Conservation (phyloP, 2,888 invertebrate genomes). For the Harpalus rubripes region DNA sequence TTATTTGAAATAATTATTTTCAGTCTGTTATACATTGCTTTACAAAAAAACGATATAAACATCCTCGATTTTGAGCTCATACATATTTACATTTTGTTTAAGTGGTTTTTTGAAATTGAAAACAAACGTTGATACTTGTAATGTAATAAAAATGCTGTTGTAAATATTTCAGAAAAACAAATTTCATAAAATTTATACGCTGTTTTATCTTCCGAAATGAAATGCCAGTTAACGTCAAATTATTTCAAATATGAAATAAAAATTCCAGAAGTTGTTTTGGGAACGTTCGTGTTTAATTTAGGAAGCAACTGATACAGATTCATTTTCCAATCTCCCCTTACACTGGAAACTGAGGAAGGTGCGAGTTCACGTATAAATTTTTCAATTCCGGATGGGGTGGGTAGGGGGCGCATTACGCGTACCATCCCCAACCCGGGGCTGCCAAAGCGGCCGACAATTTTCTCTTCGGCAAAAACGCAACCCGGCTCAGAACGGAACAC, state of each 20-base stretch:
- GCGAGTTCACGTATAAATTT: constrained; percentile 40
- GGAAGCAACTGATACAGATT: constrained; percentile 26
- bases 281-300: constrained; percentile 32
- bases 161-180: not conserved
- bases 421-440: not conserved
- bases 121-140: too few relatives aligned
- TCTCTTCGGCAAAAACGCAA: constrained; percentile 52
- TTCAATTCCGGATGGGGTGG: constrained; percentile 10
- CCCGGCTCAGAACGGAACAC: constrained; percentile 58
- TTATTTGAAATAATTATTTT: too few relatives aligned
- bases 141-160: not conserved
- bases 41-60: too few relatives aligned
- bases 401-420: not conserved
- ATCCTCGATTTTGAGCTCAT: too few relatives aligned
- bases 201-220: not conserved
- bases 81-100: too few relatives aligned
- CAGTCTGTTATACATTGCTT: too few relatives aligned
- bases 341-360: constrained; percentile 10
- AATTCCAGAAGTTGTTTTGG: constrained; percentile 23
- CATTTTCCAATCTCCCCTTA: not conserved
- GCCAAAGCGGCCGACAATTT: constrained; percentile 32
- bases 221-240: constrained; percentile 8
- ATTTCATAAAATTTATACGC: not conserved
- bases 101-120: too few relatives aligned
- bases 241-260: constrained; percentile 3